These are phyloP conservation scores for Mnemiopsis leidyi DNA, from an alignment of 37 sponge, comb jelly and placozoan species.

Conservation along the genomic window DNA sequence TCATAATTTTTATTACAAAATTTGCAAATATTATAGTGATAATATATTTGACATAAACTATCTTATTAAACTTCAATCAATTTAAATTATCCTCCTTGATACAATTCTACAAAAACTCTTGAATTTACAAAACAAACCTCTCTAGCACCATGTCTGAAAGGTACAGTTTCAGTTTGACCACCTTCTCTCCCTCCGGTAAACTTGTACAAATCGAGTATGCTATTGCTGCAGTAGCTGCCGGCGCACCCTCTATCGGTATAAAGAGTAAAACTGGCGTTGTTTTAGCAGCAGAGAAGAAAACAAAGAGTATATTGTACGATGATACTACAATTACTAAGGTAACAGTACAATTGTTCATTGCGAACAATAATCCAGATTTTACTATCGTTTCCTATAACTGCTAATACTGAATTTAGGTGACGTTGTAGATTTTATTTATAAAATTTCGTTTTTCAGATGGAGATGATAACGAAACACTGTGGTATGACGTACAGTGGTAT, in stretches of 20 bases:
- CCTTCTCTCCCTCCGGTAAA: slow-evolving; percentile 97
- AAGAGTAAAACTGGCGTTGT: slow-evolving; percentile 97
- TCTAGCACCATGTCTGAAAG: slow-evolving; percentile 77
- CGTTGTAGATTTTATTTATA: too few relatives aligned
- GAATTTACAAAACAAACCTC: background rate
- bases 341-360: too few relatives aligned
- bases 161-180: slow-evolving; percentile 96
- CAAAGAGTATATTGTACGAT: slow-evolving; percentile 87
- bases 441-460: too few relatives aligned
- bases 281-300: slow-evolving; percentile 96
- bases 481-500: slow-evolving; percentile 98
- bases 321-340: slow-evolving; percentile 88
- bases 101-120: too few relatives aligned
- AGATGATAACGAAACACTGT: slow-evolving; percentile 77
- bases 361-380: too few relatives aligned
- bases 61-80: too few relatives aligned
- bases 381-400: too few relatives aligned
- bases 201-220: slow-evolving; percentile 98
- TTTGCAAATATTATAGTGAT: too few relatives aligned
- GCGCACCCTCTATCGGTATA: slow-evolving; percentile 93
- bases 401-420: background rate
- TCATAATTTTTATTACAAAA: too few relatives aligned
- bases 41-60: too few relatives aligned
- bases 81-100: too few relatives aligned
- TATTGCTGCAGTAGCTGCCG: slow-evolving; percentile 89